Evolutionary conservation across 1,140 invertebrate genomes (phyloP), one percentile per base, ranked within the genome.

Genomic region (Drosophila prosaltans): DNA sequence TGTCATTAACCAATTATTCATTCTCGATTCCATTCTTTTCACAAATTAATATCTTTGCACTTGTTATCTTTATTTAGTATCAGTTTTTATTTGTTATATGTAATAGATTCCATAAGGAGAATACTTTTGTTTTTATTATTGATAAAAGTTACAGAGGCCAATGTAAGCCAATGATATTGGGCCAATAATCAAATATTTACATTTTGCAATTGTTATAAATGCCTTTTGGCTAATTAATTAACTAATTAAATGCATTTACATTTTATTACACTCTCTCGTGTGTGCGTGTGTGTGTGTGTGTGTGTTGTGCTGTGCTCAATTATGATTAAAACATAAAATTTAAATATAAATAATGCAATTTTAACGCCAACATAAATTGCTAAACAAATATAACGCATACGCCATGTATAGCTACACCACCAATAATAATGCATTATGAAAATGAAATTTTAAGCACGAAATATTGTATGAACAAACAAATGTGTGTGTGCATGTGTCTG

Each of bases 191-290:
- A 43, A 62, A 28, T 45, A 45, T 43, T 45, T 45, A 16, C n/a
- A 51, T 30, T 51, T 51, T 39, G n/a, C n/a, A 11, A 28, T 54
- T 51, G 60, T 40, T 69, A 74, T 59, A 57, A 69, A 75, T 63
- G 72, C 73, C 74, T 65, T 63, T 63, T 55, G 55, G 40, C 72
- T 69, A 82, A 85, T 85, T 88, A 69, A 71, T 69, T 71, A 82
- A 79, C 71, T 81, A 82, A 86, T 85, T 88, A 86, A 58, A 61
- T 72, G 78, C 72, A 85, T 85, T 72, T 79, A 72, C 83, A 78
- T 79, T 82, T 79, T 75, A 85, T 82, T 88, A 79, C 72, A 51
- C 45, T 26, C 7, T 21, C 16, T 16, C 16, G 16, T 48, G 45
- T 16, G 16, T 8, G 16, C 21, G 3, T 45, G 21, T 51, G 45